Base-by-base conservation (phyloP, 64 coral and sea anemone species). In the Catalaphyllia jardinei region DNA sequence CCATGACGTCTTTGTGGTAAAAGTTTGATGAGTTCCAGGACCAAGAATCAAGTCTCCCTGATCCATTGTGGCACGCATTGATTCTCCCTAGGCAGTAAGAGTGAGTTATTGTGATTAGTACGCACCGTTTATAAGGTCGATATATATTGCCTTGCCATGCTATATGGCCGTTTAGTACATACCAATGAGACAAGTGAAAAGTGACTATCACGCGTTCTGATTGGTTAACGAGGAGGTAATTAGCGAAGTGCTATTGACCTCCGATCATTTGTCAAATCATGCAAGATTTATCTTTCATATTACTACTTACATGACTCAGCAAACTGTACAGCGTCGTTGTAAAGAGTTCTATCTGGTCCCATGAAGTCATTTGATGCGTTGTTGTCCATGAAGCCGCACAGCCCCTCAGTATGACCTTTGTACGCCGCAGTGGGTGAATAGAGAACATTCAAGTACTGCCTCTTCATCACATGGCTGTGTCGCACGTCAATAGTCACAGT, bases 21-120 rank as follows among this genome's bases (percentile, higher is more conserved):
- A 96, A 96, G 54, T 89, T 96, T 27, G 94, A 92, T 7, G 94
- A 89, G 52, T 78, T 92, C 94, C 94, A 96, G 13, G 94, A 96
- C 94, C 94, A 96, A 24, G 94, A 92, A 11, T 85, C 72, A n/a
- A 57, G 64, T n/a, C 69, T 46, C 6, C 94, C 90, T 22, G 94
- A 96, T 35, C 29, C 78, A 27, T 86, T 89, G 12, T 83, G 72
- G 18, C 71, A 63, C 25, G 67, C 60, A 18, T 6, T 83, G 30
- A 83, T 83, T 67, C 62, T 83, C 80, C 80, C 80, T 83, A 49
- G 3, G 0, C 31, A 83, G 11, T 31, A 67, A 67, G 42, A 69
- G 65, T 46, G 39, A 46, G 39, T 46, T 46, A 31, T 46, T 29
- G 7, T 11, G 22, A 28, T 10, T 8, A 10, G 22, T 0, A 69